Conservation (phyloP, 2,888 invertebrate genomes). For the Drosophila subsilvestris region DNA sequence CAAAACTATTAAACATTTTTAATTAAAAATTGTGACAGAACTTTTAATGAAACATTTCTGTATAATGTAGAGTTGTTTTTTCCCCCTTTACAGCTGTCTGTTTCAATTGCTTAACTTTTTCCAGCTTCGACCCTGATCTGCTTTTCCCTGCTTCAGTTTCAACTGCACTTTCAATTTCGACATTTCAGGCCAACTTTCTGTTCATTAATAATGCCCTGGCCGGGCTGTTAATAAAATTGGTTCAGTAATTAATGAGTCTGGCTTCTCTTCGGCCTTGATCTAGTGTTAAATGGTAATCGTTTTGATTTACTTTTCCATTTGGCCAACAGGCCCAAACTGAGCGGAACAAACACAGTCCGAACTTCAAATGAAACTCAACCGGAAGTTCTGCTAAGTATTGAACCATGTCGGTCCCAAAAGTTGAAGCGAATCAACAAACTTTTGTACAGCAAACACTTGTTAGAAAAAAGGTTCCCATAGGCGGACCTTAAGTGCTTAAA, state of each 20-base stretch:
- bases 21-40: constrained; percentile 41
- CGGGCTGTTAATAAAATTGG: constrained; percentile 52
- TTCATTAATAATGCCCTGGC: constrained; percentile 40
- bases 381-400: constrained; percentile 44
- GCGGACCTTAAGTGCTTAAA: constrained; percentile 4
- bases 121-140: neutral
- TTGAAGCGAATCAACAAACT: constrained; percentile 47
- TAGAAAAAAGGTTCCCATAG: constrained; percentile 20
- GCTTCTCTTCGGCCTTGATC: constrained; percentile 20
- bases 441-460: constrained; percentile 43
- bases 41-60: constrained; percentile 34
- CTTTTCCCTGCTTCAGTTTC: neutral
- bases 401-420: constrained; percentile 36
- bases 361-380: constrained; percentile 61
- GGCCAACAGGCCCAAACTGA: constrained; percentile 34
- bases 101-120: constrained; percentile 12
- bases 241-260: constrained; percentile 62
- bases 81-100: constrained; percentile 4
- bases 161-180: constrained; percentile 12
- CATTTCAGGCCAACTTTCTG: neutral
- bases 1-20: constrained; percentile 42
- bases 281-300: constrained; percentile 41
- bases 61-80: constrained; percentile 4
- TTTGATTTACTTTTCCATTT: constrained; percentile 64
- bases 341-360: constrained; percentile 45